A percentile compares a stretch with the other conserved stretches of the same genome.
These are phyloP conservation scores for Enteromius treurensis DNA, from an alignment of 2,797 vertebrate genomes.

Conservation along the genomic window DNA sequence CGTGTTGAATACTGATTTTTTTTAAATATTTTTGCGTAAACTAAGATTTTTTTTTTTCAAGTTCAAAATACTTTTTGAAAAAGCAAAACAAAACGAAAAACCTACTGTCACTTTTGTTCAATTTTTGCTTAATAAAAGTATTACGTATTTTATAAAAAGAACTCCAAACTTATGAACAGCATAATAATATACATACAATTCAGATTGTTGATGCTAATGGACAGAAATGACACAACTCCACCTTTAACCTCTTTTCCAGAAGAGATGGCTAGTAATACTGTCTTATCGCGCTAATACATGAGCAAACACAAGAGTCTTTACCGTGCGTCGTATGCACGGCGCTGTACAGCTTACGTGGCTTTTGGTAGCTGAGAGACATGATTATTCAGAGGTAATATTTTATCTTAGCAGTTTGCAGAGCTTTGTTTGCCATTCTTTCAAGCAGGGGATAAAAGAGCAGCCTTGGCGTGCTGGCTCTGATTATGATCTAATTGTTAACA, in stretches of 20 bases:
- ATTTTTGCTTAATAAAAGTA: background rate
- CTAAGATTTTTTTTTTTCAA: background rate
- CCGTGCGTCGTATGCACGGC: slow-evolving; percentile 61
- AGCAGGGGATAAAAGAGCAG: slow-evolving; percentile 89
- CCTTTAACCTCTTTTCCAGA: slow-evolving; percentile 26
- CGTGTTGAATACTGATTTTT: background rate
- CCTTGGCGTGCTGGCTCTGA: slow-evolving; percentile 87
- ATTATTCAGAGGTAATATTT: slow-evolving; percentile 76
- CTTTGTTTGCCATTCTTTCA: slow-evolving; percentile 94
- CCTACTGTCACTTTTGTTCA: background rate
- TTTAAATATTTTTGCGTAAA: background rate
- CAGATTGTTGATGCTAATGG: background rate
- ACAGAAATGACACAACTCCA: background rate
- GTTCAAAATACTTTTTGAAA: background rate
- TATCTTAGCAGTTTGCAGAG: slow-evolving; percentile 78
- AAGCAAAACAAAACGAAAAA: too few relatives aligned
- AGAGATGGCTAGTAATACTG: slow-evolving; percentile 42
- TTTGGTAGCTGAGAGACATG: slow-evolving; percentile 73
- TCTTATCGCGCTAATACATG: slow-evolving; percentile 73
- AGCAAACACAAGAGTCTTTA: slow-evolving; percentile 76
- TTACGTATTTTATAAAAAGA: background rate
- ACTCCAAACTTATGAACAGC: background rate
- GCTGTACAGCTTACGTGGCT: slow-evolving; percentile 70
- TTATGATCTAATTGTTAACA: slow-evolving; percentile 93
- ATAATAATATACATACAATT: background rate